These are phyloP conservation scores for Silurus meridionalis DNA, from an alignment of 2,113 vertebrate genomes.

Conservation along the genomic window DNA sequence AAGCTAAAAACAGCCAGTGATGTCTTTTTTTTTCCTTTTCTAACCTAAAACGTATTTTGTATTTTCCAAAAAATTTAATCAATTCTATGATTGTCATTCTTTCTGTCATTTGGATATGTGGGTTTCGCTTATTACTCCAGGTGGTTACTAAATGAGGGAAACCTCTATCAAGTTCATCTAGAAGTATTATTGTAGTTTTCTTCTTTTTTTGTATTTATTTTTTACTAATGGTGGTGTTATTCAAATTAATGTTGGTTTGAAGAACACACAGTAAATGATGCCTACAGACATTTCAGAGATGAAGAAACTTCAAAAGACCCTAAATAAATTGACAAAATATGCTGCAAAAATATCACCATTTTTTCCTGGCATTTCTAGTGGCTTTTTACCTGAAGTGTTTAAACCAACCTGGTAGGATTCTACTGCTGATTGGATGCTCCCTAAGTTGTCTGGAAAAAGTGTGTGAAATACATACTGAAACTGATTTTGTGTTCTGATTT, in stretches of 20 bases:
- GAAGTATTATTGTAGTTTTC: neutral
- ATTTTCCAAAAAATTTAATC: neutral
- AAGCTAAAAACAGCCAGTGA: neutral
- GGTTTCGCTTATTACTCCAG: neutral
- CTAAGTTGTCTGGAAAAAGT: neutral
- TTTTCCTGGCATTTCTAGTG: too few relatives aligned
- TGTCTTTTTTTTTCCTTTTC: neutral
- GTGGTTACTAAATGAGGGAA: neutral
- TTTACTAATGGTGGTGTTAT: neutral
- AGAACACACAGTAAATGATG: neutral
- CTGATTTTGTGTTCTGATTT: neutral
- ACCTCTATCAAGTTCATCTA: neutral
- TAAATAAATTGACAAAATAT: neutral
- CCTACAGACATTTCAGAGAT: neutral
- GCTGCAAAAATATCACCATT: neutral
- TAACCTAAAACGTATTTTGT: neutral
- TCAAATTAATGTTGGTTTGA: neutral
- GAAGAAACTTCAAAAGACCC: neutral
- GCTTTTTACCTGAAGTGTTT: neutral
- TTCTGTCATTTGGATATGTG: neutral
- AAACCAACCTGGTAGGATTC: neutral
- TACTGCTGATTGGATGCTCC: conserved; percentile 12
- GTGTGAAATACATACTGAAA: neutral
- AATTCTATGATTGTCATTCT: neutral
- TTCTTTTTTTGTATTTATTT: too few relatives aligned